Evolutionary conservation across 1,140 invertebrate genomes (phyloP).

Genomic region (Drosophila mauritiana): DNA sequence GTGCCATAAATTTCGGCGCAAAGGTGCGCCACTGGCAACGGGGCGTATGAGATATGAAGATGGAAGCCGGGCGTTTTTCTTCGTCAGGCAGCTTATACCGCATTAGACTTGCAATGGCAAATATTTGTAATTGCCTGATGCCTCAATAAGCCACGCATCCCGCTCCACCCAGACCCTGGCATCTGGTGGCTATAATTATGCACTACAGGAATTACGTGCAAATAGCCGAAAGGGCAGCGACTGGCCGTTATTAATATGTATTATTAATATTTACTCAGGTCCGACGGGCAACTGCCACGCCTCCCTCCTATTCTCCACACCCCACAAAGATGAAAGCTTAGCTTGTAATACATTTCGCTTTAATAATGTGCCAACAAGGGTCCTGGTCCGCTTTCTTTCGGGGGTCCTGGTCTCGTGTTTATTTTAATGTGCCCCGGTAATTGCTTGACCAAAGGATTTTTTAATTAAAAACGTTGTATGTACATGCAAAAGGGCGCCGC

Average conservation of each 20-base stretch:
- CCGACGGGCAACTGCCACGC: conserved; percentile 30
- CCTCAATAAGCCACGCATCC: conserved; percentile 50
- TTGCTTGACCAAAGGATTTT: conserved; percentile 83
- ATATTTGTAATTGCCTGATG: conserved; percentile 75
- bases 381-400: conserved; percentile 34
- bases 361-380: conserved; percentile 66
- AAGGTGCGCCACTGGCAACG: conserved; percentile 34
- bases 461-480: conserved; percentile 81
- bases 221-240: conserved; percentile 61
- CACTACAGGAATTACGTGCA: conserved; percentile 81
- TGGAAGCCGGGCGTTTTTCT: conserved; percentile 5
- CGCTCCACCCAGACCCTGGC: neutral
- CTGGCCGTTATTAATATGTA: conserved; percentile 79
- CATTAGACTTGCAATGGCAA: conserved; percentile 55
- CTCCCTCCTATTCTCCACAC: neutral
- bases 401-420: conserved; percentile 49
- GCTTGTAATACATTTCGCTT: conserved; percentile 63
- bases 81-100: conserved; percentile 11
- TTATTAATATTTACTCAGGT: conserved; percentile 84
- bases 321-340: conserved; percentile 70
- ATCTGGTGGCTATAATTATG: conserved; percentile 54
- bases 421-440: conserved; percentile 76
- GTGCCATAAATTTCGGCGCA: conserved; percentile 66
- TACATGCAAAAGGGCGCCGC: conserved; percentile 26
- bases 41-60: conserved; percentile 36